These are phyloP conservation scores for Protobothrops mucrosquamatus DNA, from an alignment of 2,113 vertebrate species.

Conservation along the genomic window DNA sequence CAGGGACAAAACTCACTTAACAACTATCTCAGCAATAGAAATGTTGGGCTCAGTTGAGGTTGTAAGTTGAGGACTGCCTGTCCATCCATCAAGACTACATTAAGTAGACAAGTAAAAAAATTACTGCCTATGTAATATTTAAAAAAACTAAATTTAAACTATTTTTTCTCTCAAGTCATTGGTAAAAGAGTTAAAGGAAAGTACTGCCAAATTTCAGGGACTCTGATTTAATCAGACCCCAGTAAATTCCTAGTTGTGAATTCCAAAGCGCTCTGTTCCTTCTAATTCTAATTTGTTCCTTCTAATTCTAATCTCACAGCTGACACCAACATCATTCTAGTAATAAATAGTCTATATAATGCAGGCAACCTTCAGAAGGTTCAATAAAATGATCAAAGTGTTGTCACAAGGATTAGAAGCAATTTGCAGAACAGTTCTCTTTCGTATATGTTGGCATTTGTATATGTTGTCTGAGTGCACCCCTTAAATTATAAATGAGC, in stretches of 20 bases:
- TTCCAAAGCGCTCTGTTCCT: slow-evolving; percentile 3
- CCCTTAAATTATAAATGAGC: slow-evolving; percentile 2
- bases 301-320: background rate
- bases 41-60: background rate
- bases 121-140: background rate
- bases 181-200: background rate
- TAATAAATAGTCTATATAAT: slow-evolving; percentile 28
- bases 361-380: background rate
- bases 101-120: background rate
- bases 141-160: background rate
- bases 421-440: slow-evolving; percentile 11
- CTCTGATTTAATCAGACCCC: background rate
- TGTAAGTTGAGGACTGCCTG: background rate
- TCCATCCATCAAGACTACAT: background rate
- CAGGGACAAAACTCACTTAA: background rate
- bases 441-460: slow-evolving; percentile 8
- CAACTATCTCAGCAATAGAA: background rate
- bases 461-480: background rate
- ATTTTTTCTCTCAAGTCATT: background rate
- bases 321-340: slow-evolving; percentile 1
- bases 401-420: slow-evolving; percentile 23
- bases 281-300: background rate
- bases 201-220: slow-evolving; percentile 6
- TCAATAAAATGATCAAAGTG: slow-evolving; percentile 8
- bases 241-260: slow-evolving; percentile 11